Evolutionary conservation across 2,113 vertebrate species (phyloP), one percentile per base, ranked within the genome.

Genomic region (Aegotheles bennettii): DNA sequence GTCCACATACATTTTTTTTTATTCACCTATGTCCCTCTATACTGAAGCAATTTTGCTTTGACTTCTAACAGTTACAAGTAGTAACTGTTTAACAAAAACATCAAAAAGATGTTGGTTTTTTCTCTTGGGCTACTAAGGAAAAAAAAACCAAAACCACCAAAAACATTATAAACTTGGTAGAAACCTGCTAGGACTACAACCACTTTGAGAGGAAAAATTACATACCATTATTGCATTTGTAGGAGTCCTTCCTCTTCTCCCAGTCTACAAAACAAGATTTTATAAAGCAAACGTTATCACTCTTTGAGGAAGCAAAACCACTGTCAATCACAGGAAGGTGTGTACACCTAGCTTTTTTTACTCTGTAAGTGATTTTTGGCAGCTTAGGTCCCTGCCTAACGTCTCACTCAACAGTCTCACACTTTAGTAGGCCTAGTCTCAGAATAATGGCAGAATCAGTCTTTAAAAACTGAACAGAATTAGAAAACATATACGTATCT

Each of bases 201-300:
- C 73, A 91, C 87, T 78, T 74, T 65, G 67, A 92, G 67, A 87
- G 82, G 74, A 90, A 77, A 95, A 87, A 94, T 94, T 94, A 97
- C 93, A 83, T 97, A 97, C 94, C 96, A 95, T 95, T 89, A 97
- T 29, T 92, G 93, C 63, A 95, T 81, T 97, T 96, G 96, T 59
- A 96, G 94, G 50, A 94, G 91, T 97, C 92, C 84, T 97, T 94
- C 93, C 64, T 95, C 91, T 91, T 96, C 92, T 96, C 96, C 96
- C 95, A 97, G 89, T 97, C 96, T 97, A 96, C 94, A 97, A 97
- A 96, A 97, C 78, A 97, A 97, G 95, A 97, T 96, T 97, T 97
- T 97, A 96, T 95, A 96, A 87, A 91, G 95, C 94, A 97, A 94
- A 79, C 0, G 70, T 97, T 97, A 96, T 42, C 9, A 60, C 89